Base-by-base conservation (phyloP, 92 coral and sea anemone genomes). In the Meandrina meandrites region DNA sequence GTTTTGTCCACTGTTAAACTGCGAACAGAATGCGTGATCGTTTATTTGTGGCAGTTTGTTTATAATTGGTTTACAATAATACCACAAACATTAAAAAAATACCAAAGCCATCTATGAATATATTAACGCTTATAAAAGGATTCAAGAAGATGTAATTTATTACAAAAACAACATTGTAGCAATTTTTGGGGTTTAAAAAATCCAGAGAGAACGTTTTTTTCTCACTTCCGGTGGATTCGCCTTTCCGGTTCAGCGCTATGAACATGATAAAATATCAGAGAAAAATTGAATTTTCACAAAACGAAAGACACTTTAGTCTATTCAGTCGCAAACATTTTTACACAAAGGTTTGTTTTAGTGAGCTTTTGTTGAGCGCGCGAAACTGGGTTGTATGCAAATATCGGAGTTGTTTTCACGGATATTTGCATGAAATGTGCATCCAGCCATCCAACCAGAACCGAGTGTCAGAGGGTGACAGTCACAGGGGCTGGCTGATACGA, bases 381-480 rank as follows among this genome's bases (percentile, higher is more conserved):
- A 76, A 85, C 11, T 62, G 32, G 50, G 80, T 53, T 73, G 78
- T 94, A 94, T 94, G 98, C 95, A 92, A 94, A 94, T 92, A 86
- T 58, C n/a, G 70, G 80, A 56, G 86, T 86, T 84, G 93, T 86
- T 87, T 84, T 60, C 48, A 73, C n/a, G 13, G 74, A 54, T 45
- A 94, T 95, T 95, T 93, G 93, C 98, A 95, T 95, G 90, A 95
- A 93, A 86, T 89, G 98, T 93, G 96, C 98, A 95, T 79, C 83
- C 93, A 76, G 89, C 93, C 96, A 75, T 79, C 90, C 96, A 76
- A 95, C 96, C 96, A 75, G 78, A 89, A 75, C 79, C 89, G 86
- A 91, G 92, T 90, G 94, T 89, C 94, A 81, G 76, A 71, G 60
- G 76, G n/a, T n/a, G n/a, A n/a, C 79, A 89, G 90, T 76, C 92